Evolutionary conservation across 2,888 invertebrate genomes (phyloP), one percentile per base, ranked within the genome.

Genomic region (Monochamus alternatus): DNA sequence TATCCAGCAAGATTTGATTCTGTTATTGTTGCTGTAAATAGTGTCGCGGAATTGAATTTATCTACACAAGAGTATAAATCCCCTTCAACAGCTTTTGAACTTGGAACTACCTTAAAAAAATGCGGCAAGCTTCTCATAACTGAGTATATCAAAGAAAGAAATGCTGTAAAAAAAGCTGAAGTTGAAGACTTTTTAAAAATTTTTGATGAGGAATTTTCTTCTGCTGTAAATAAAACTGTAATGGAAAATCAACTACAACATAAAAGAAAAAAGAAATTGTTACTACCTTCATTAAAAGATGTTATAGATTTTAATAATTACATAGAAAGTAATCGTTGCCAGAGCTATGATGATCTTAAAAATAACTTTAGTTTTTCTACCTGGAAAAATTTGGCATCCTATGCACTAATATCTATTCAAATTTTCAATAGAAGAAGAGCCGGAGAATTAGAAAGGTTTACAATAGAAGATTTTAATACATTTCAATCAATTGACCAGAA

Each of bases 371-470:
- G 47, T 66, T 58, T 59, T 31, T 8, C n/a, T 43, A 32, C 31
- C 9, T 80, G 78, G 70, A 71, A 38, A 59, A 14, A 51, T 22
- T 47, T 81, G 44, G 73, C 72, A 14, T 22, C 64, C 31, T 71
- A 62, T 30, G 77, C 81, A 47, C 60, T 78, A 52, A 76, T 76
- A 55, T 72, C 69, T 3, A 30, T 81, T 14, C 77, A 76, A 68
- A 63, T 78, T 9, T 80, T 80, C 71, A 80, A 80, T 66, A 68
- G 80, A 63, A 65, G 80, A n/a, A 43, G 77, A 71, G 76, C 80
- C 30, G 78, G 80, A 30, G 78, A 78, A 75, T 60, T 76, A n/a
- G 67, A 74, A 74, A 70, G 76, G 63, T 51, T 74, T 55, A 72
- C 68, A 5, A 65, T 77, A 52, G 74, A 71, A 71, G 77, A 77